A percentile compares a stretch with the other conserved stretches of the same genome.
These are phyloP conservation scores for Volucella bombylans DNA, from an alignment of 2,888 invertebrate species.

Conservation along the genomic window DNA sequence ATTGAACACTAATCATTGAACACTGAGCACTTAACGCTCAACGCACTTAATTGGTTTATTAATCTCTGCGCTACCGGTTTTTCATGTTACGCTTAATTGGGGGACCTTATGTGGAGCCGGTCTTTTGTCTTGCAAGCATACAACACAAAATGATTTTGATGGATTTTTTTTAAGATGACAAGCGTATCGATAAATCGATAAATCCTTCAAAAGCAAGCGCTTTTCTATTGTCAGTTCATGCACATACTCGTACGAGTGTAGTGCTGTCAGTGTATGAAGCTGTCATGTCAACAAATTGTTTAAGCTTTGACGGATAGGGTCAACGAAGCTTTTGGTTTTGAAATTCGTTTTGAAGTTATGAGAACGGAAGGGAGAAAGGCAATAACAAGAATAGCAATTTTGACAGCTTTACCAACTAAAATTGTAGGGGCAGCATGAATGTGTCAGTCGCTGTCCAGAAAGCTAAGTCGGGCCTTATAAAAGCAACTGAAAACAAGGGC, in stretches of 20 bases:
- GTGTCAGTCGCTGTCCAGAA: too few relatives aligned
- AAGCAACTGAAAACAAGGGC: too few relatives aligned
- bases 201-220: constrained; percentile 39
- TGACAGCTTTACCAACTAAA: too few relatives aligned
- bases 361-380: neutral
- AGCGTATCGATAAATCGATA: constrained; percentile 37
- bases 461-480: too few relatives aligned
- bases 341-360: constrained; percentile 10
- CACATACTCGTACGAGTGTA: too few relatives aligned
- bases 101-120: constrained; percentile 7
- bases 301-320: constrained; percentile 52
- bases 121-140: constrained; percentile 9
- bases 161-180: constrained; percentile 52
- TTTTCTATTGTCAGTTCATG: neutral
- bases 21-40: constrained; percentile 22
- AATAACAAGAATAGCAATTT: too few relatives aligned
- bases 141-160: constrained; percentile 33
- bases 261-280: constrained; percentile 36
- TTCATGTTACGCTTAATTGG: constrained; percentile 36
- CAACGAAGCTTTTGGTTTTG: constrained; percentile 16
- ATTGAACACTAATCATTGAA: too few relatives aligned
- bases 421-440: too few relatives aligned
- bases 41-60: constrained; percentile 64
- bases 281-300: constrained; percentile 46
- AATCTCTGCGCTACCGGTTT: constrained; percentile 41